Conservation (phyloP, 1,140 invertebrate species). For the Chelonus insularis region DNA sequence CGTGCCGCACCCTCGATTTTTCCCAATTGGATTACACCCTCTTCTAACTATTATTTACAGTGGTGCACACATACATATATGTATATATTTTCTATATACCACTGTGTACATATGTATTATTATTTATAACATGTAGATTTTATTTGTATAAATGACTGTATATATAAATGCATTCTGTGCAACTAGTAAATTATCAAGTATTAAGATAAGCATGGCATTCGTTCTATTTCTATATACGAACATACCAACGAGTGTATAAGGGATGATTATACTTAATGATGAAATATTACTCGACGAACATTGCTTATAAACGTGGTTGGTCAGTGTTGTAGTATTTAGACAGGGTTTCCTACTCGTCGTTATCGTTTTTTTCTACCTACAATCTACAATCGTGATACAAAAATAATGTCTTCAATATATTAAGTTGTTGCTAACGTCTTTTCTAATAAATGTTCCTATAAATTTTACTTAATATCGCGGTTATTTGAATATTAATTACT, state of each 20-base stretch:
- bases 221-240: slow-evolving; percentile 45
- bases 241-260: slow-evolving; percentile 55
- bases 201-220: slow-evolving; percentile 41
- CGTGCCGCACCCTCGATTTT: slow-evolving; percentile 22
- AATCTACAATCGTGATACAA: no score
- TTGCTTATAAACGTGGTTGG: slow-evolving; percentile 56
- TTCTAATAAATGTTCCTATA: no score
- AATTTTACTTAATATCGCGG: no score
- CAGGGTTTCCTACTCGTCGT: slow-evolving; percentile 57
- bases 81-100: no score
- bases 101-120: no score
- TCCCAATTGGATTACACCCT: slow-evolving; percentile 26
- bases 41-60: slow-evolving; percentile 23
- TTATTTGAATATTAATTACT: no score
- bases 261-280: slow-evolving; percentile 63
- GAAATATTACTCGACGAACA: slow-evolving; percentile 59
- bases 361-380: no score
- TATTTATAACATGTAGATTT: no score
- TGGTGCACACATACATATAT: background rate
- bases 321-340: slow-evolving; percentile 61
- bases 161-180: no score
- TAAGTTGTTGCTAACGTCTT: no score
- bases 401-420: no score
- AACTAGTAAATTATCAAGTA: slow-evolving; percentile 55
- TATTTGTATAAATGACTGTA: no score